Conservation (phyloP, 2,888 invertebrate species). For the Anticlea derivata region DNA sequence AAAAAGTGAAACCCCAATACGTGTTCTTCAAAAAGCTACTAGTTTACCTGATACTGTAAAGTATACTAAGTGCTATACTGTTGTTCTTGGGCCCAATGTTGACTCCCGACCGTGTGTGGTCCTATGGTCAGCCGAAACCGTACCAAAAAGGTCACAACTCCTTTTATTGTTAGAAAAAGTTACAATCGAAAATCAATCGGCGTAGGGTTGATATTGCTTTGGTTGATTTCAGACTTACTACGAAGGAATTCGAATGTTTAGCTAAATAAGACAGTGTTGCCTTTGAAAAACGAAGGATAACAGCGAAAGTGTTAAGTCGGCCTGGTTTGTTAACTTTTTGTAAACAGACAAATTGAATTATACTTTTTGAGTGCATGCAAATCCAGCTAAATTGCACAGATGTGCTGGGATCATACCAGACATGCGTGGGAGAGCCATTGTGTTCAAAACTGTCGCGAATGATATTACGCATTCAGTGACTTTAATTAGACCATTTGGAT, state of each 20-base stretch:
- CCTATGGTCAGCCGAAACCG: conserved; percentile 47
- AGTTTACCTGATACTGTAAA: conserved; percentile 72
- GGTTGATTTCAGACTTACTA: conserved; percentile 35
- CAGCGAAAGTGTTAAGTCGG: conserved; percentile 76
- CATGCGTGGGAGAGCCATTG: conserved; percentile 79
- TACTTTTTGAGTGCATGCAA: conserved; percentile 66
- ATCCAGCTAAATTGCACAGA: conserved; percentile 70
- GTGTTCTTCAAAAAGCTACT: conserved; percentile 66
- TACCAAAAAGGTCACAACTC: conserved; percentile 37
- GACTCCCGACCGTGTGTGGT: conserved; percentile 80
- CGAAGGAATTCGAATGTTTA: conserved; percentile 40
- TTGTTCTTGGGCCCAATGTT: conserved; percentile 77
- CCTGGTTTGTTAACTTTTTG: conserved; percentile 63
- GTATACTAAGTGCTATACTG: conserved; percentile 79
- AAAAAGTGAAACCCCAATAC: conserved; percentile 38
- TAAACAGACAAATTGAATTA: conserved; percentile 59
- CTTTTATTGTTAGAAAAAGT: conserved; percentile 35
- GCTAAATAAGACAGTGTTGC: conserved; percentile 69
- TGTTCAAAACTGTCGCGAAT: conserved; percentile 62
- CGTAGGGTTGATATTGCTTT: conserved; percentile 42
- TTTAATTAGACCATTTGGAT: conserved; percentile 62
- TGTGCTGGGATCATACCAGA: conserved; percentile 63
- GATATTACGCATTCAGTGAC: conserved; percentile 62
- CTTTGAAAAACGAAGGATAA: conserved; percentile 64
- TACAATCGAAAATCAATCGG: conserved; percentile 43